Conservation (phyloP, 2,797 vertebrate genomes). For the Muraenolepis orangiensis region DNA sequence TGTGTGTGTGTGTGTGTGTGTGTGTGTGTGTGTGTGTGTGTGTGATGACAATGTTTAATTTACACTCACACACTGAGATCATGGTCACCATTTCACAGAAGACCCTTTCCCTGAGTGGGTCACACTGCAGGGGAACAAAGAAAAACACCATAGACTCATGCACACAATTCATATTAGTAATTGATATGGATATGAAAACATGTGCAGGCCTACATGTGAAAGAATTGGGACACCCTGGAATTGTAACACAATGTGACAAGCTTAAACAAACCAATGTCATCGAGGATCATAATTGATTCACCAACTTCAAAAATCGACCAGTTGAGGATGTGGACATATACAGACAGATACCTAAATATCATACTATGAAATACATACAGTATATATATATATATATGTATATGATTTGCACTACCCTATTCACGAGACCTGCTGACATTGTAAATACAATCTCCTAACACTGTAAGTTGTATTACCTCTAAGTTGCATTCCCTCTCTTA, state of each 20-base stretch:
- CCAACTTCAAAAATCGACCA: neutral
- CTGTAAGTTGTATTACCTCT: too few relatives aligned
- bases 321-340: neutral
- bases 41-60: neutral
- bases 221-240: neutral
- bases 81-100: neutral
- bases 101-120: neutral
- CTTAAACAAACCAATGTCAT: neutral
- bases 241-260: neutral
- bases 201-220: too few relatives aligned
- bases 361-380: neutral
- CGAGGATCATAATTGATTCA: neutral
- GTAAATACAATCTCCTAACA: neutral
- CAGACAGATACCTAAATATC: neutral
- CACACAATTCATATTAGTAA: neutral
- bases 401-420: too few relatives aligned
- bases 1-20: neutral
- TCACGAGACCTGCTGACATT: neutral
- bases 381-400: too few relatives aligned
- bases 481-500: neutral
- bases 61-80: neutral
- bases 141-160: neutral
- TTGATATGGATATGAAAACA: neutral
- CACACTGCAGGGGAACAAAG: neutral
- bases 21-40: constrained; percentile 7